Base-by-base conservation (phyloP, 1,140 invertebrate genomes). In the Holotrichia oblita region DNA sequence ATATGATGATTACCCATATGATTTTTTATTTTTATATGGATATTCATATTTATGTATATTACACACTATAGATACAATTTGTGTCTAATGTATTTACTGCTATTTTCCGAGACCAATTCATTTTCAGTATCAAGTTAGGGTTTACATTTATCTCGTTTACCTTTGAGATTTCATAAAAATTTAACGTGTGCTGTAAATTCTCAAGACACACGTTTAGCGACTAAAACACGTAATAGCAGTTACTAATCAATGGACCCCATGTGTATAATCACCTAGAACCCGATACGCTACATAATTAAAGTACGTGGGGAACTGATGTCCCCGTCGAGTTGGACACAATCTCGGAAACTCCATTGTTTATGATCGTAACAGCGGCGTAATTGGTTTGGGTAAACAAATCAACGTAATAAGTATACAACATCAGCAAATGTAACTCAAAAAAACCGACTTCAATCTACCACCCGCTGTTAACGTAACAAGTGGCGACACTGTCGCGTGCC, bases 401-500 rank as follows among this genome's bases (percentile, higher is more conserved):
- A 69, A 24, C 61, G 22, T 69, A 14, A 69, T 69, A 69, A 12
- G 22, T 27, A 69, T 10, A 64, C 61, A 48, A 64, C 22, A 69
- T 20, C 22, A 17, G 61, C 22, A 27, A 3, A 34, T 20, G 9
- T 27, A 69, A 69, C 10, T 22, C 22, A 69, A 69, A 69, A 64
- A 69, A 69, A 34, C 27, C 22, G 61, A 69, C 61, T 69, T 69
- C 61, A 69, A 69, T 69, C 61, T 69, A 69, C 61, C 61, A 69
- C 61, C 22, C 61, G 61, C 22, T 22, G 61, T 7, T 69, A 69
- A 69, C 24, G 61, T 77, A 80, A 80, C 79, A 80, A 80, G 79
- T 80, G 79, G 79, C 61, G 72, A 59, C 64, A 73, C 24, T 80
- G 79, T 80, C 77, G 79, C 79, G 77, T 80, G 79, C 77, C 64